Conservation (phyloP, 2,113 vertebrate genomes). For the Xiphias gladius region DNA sequence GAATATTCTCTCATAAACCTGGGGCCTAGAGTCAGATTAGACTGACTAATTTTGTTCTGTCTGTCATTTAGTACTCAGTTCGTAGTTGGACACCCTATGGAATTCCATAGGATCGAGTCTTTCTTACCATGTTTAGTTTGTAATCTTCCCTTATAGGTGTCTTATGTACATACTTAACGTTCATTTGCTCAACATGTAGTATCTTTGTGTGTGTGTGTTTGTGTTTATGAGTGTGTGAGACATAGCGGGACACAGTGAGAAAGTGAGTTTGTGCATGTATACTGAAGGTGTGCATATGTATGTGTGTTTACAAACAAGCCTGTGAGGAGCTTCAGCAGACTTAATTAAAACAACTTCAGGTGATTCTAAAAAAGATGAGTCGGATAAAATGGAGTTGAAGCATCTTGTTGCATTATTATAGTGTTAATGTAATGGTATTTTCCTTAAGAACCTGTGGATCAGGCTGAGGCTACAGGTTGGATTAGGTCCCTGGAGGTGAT, state of each 20-base stretch:
- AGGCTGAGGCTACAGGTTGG: slow-evolving; percentile 63
- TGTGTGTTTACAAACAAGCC: not conserved
- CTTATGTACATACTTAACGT: not conserved
- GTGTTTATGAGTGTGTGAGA: not conserved
- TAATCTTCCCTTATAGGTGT: not conserved
- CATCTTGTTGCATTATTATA: slow-evolving; percentile 37
- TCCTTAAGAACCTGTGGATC: slow-evolving; percentile 77
- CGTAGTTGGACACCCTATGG: not conserved
- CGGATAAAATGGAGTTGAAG: slow-evolving; percentile 26
- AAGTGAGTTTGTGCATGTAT: not conserved
- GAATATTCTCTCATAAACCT: not conserved
- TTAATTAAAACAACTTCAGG: slow-evolving; percentile 40
- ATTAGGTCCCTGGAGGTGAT: slow-evolving; percentile 66
- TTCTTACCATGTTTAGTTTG: not conserved
- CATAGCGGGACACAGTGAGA: not conserved
- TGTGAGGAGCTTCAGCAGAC: not conserved
- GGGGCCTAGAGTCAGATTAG: not conserved
- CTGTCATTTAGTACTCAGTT: not conserved
- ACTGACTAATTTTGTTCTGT: not conserved
- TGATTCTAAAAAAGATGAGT: slow-evolving; percentile 15
- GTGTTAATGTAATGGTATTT: slow-evolving; percentile 37
- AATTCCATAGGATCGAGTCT: not conserved
- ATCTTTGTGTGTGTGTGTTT: not conserved
- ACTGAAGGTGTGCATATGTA: not conserved
- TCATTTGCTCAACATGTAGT: not conserved